Conservation (phyloP, 2,113 vertebrate species). For the Cephalopholis sonnerati region DNA sequence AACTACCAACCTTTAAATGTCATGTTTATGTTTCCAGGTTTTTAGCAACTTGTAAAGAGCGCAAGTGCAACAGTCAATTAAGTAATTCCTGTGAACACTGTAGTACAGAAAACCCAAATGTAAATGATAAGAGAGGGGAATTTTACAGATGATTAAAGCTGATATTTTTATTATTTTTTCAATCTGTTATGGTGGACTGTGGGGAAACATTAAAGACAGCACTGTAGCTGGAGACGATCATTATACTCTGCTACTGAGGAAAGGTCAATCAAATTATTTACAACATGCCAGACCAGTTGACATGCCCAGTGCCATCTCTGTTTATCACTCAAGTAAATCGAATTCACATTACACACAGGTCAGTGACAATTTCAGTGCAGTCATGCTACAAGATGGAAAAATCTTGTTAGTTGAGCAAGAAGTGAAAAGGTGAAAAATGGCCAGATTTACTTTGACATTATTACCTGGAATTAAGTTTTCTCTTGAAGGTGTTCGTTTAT, state of each 20-base stretch:
- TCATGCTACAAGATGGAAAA: background rate
- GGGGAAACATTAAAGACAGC: background rate
- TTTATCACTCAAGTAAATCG: background rate
- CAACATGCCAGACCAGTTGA: background rate
- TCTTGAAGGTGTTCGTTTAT: slow-evolving; percentile 31
- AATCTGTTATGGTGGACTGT: background rate
- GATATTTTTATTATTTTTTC: background rate
- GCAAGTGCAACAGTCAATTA: background rate
- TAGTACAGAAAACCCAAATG: background rate
- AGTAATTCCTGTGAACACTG: background rate
- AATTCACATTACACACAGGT: background rate
- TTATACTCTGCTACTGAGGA: background rate
- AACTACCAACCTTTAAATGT: background rate
- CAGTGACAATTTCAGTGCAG: background rate
- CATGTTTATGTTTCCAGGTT: background rate
- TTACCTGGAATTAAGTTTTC: slow-evolving; percentile 63
- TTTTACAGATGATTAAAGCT: too few species aligned
- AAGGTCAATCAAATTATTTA: background rate
- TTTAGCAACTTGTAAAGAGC: background rate
- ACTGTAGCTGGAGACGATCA: background rate
- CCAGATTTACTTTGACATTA: background rate
- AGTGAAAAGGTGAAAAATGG: background rate
- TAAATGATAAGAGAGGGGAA: background rate
- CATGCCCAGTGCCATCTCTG: background rate
- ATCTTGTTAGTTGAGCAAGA: background rate